These are phyloP conservation scores for Lycodopsis pacificus DNA, from an alignment of 2,797 vertebrate species.

Conservation along the genomic window DNA sequence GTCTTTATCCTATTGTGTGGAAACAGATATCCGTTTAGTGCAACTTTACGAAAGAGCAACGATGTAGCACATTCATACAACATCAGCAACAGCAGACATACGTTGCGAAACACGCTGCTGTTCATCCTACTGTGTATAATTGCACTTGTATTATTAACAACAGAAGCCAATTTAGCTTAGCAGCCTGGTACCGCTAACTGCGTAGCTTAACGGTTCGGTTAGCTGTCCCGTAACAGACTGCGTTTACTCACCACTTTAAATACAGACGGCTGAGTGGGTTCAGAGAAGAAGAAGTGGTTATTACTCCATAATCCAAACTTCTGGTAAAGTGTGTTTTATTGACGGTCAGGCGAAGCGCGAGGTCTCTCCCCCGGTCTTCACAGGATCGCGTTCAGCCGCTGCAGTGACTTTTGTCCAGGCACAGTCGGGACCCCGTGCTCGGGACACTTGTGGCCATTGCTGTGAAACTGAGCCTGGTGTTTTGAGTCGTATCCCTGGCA, in stretches of 20 bases:
- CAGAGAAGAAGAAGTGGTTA: background rate
- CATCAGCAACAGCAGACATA: background rate
- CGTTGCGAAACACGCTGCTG: background rate
- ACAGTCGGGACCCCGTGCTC: conserved; percentile 43
- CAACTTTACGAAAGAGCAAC: conserved; percentile 14
- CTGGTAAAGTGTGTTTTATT: background rate
- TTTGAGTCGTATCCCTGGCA: conserved; percentile 78
- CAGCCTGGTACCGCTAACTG: conserved; percentile 63
- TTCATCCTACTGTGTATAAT: background rate
- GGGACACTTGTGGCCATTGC: conserved; percentile 71
- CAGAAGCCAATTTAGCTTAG: conserved; percentile 46
- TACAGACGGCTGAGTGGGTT: background rate
- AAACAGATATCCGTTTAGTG: background rate
- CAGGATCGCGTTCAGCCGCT: conserved; percentile 29
- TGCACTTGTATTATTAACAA: conserved; percentile 16
- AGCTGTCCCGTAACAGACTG: conserved; percentile 12
- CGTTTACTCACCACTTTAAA: conserved; percentile 65
- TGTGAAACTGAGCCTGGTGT: conserved; percentile 62
- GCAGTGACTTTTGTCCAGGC: conserved; percentile 34
- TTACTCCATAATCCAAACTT: conserved; percentile 16
- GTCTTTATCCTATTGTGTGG: background rate
- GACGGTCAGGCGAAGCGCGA: background rate
- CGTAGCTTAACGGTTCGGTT: conserved; percentile 44
- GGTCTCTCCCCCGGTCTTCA: conserved; percentile 6
- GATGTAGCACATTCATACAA: background rate